Conservation (phyloP, 2,888 invertebrate species). For the Drosophila lutescens region DNA sequence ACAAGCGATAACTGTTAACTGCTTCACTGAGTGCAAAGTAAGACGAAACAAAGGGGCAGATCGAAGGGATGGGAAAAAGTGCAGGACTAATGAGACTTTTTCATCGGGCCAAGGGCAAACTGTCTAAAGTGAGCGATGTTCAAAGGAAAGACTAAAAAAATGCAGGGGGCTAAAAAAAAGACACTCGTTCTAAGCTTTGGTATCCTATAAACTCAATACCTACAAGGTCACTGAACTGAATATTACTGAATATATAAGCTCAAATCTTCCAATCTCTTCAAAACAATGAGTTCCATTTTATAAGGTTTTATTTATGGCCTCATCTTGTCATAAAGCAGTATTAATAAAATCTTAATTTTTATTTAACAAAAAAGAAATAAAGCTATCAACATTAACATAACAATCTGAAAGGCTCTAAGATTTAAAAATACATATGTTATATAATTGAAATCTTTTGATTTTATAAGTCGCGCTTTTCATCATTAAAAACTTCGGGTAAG, state of each 20-base stretch:
- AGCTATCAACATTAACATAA: background rate
- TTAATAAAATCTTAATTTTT: too few relatives aligned
- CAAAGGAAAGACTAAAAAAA: background rate
- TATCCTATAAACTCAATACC: background rate
- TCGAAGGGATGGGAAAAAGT: constrained; percentile 13
- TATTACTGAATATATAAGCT: too few relatives aligned
- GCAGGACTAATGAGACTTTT: constrained; percentile 26
- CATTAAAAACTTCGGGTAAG: background rate
- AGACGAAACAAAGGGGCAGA: constrained; percentile 1
- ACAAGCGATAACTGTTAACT: constrained; percentile 56
- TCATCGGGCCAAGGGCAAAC: constrained; percentile 8
- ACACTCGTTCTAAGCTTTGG: background rate
- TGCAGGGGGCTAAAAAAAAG: background rate
- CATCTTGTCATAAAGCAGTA: too few relatives aligned
- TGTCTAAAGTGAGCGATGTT: constrained; percentile 15
- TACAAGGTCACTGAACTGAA: background rate
- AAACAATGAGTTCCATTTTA: too few relatives aligned
- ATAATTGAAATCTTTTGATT: too few relatives aligned
- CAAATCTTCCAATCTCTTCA: too few relatives aligned
- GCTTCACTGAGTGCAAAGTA: constrained; percentile 20
- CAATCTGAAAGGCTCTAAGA: too few relatives aligned
- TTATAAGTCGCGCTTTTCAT: too few relatives aligned
- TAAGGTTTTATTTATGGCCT: too few relatives aligned
- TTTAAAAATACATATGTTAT: too few relatives aligned
- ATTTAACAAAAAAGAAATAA: background rate